phyloP scores from a whole-genome alignment of 2,888 invertebrate species.

The Mythimna pallens region DNA sequence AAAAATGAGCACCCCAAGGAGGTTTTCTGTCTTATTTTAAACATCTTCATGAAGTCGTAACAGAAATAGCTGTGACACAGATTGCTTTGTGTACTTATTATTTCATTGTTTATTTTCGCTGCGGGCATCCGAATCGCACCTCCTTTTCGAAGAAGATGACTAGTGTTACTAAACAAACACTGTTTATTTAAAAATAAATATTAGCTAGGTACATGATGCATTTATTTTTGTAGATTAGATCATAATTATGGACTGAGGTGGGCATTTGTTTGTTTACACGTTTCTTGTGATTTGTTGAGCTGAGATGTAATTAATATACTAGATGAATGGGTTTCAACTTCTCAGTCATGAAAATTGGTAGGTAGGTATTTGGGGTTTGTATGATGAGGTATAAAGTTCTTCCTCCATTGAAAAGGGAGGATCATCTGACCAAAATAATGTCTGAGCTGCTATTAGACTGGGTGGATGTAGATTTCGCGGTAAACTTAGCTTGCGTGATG shows the following conservation, averaged over 20 bases:
- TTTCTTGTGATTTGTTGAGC: background rate
- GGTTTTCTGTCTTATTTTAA: conserved; percentile 36
- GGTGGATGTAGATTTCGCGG: background rate
- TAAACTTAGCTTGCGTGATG: background rate
- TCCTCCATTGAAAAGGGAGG: background rate
- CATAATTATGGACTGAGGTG: conserved; percentile 16
- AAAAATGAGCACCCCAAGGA: conserved; percentile 43
- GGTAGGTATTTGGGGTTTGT: background rate
- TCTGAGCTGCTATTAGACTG: background rate
- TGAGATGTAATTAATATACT: background rate
- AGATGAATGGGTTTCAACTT: no score
- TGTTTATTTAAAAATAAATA: conserved; percentile 26
- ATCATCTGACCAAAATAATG: background rate
- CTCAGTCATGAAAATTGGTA: background rate
- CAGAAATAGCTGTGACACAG: conserved; percentile 56
- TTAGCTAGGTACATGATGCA: conserved; percentile 8
- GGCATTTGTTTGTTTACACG: conserved; percentile 5
- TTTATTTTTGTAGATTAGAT: conserved; percentile 48
- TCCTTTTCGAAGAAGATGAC: conserved; percentile 32
- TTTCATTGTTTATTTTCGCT: conserved; percentile 54
- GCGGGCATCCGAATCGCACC: conserved; percentile 30
- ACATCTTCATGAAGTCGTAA: conserved; percentile 21
- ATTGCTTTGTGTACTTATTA: conserved; percentile 40
- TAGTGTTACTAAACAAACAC: conserved; percentile 26
- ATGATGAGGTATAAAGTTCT: background rate